These are phyloP conservation scores for Anastatus disparis DNA, from an alignment of 1,140 invertebrate genomes.

Conservation along the genomic window DNA sequence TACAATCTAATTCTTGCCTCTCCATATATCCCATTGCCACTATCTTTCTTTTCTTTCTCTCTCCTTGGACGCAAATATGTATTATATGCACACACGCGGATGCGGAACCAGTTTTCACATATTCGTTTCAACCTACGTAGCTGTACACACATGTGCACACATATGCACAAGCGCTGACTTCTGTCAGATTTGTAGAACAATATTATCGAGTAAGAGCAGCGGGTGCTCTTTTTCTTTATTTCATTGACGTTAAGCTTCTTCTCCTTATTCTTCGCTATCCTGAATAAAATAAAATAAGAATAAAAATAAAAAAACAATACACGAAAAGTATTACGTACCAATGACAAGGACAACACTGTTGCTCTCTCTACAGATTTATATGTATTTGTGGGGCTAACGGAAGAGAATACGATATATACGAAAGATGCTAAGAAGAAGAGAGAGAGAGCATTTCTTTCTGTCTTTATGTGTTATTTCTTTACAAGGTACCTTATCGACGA, in stretches of 20 bases:
- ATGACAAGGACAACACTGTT: too few species aligned
- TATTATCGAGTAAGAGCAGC: constrained; percentile 54
- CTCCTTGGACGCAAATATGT: constrained; percentile 30
- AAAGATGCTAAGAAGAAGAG: constrained; percentile 21
- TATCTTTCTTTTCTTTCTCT: constrained; percentile 34
- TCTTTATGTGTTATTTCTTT: constrained; percentile 14
- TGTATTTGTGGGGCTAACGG: too few species aligned
- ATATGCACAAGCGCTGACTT: constrained; percentile 37
- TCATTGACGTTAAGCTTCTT: constrained; percentile 11
- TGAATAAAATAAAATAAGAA: too few species aligned
- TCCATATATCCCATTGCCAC: constrained; percentile 13
- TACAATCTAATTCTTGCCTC: constrained; percentile 16
- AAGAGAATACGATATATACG: constrained; percentile 27
- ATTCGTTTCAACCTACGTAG: constrained; percentile 9
- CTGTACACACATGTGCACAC: constrained; percentile 1
- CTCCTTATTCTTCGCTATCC: background rate
- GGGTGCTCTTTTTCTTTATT: constrained; percentile 37
- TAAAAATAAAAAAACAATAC: too few species aligned
- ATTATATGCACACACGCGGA: too few species aligned
- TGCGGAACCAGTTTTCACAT: constrained; percentile 30
- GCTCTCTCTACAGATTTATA: too few species aligned
- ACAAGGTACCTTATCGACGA: constrained; percentile 34
- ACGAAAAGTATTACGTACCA: too few species aligned
- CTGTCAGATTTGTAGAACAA: constrained; percentile 58
- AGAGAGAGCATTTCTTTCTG: background rate